Conservation (phyloP, 2,113 vertebrate species). For the Euleptes europaea region DNA sequence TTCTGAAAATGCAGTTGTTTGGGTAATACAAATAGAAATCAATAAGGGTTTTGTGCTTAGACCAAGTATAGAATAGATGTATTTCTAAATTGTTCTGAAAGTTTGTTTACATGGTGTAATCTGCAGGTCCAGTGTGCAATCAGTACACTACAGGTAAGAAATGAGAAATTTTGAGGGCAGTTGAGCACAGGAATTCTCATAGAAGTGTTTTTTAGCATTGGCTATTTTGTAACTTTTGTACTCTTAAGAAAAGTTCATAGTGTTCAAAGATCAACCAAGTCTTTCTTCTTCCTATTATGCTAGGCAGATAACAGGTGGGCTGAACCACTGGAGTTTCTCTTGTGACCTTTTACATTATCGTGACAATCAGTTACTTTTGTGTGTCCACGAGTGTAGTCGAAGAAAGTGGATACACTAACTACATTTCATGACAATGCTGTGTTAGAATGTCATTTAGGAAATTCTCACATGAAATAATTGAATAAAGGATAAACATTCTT, state of each 20-base stretch:
- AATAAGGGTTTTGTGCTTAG: conserved; percentile 2
- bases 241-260: not conserved
- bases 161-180: rapidly evolving
- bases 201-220: not conserved
- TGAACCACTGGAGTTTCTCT: not conserved
- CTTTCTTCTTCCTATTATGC: not conserved
- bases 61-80: not conserved
- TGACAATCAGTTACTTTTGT: not conserved
- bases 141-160: conserved; percentile 1
- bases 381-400: not conserved
- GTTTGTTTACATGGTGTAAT: conserved; percentile 18
- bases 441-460: not conserved
- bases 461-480: not conserved
- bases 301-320: not conserved
- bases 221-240: not conserved
- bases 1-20: not conserved
- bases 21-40: not conserved
- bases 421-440: not conserved
- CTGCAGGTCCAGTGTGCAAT: rapidly evolving
- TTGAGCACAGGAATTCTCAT: not conserved
- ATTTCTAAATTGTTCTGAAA: not conserved
- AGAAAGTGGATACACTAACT: not conserved
- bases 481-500: too few relatives aligned
- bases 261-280: not conserved
- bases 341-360: not conserved